Base-by-base conservation (phyloP, 2,113 vertebrate genomes). In the Podiceps cristatus region DNA sequence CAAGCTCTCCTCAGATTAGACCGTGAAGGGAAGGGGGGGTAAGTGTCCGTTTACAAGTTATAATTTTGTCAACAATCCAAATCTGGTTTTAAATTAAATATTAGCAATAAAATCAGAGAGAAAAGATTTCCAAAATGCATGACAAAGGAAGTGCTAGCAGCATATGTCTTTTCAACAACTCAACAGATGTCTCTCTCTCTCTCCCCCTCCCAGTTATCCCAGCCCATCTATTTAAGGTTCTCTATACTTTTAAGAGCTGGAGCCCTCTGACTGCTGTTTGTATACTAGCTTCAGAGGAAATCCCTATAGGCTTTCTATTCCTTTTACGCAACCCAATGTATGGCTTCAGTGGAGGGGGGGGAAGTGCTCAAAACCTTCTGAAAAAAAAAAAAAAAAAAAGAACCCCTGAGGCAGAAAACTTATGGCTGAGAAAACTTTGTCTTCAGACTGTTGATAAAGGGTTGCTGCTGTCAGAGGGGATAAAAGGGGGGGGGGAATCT, bases 21-120 rank as follows among this genome's bases (percentile, higher is more conserved):
- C 52, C 6, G 16, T 13, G 33, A 68, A 72, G 25, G 37, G 24
- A 13, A 8, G 27, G 12, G 12, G 33, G 28, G 28, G 7, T 1
- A 89, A 85, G 13, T 15, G 81, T 88, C 86, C 60, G 2, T 93
- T 93, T 84, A 72, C 60, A 81, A 94, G 68, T 69, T 88, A 88
- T 58, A 96, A 93, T 92, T 96, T 96, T 97, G 95, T 92, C 95
- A 95, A 82, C 56, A 91, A 84, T 93, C 92, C 96, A 96, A 94
- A 93, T 93, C 78, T 85, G 60, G 76, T 91, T 96, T 94, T 91
- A 97, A 96, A 97, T 96, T 95, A 90, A 96, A 96, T 94, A 96
- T 95, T 91, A 97, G 58, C 74, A 87, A 90, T 93, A 96, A 94
- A 97, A 58, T 88, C 37, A 11, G 77, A 93, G 68, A 92, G 84